Conservation (phyloP, 2,888 invertebrate genomes). For the Rhaphigaster nebulosa region DNA sequence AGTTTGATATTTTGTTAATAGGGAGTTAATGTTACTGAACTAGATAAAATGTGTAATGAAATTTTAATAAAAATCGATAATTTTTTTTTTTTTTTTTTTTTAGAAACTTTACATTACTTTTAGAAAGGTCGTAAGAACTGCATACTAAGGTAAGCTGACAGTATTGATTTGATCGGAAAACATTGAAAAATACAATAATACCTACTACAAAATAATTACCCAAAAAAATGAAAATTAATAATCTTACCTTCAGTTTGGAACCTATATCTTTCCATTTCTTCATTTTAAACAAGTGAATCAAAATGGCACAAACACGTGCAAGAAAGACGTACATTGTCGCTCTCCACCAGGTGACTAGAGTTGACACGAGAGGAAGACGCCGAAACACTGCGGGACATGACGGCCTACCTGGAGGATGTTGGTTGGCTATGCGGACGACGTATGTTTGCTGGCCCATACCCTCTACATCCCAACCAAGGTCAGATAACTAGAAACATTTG, state of each 20-base stretch:
- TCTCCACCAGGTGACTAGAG: not conserved
- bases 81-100: too few species aligned
- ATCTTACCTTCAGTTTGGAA: not conserved
- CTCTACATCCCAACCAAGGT: not conserved
- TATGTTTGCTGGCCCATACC: not conserved
- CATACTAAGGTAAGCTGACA: too few species aligned
- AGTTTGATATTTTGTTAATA: too few species aligned
- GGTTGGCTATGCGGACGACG: not conserved
- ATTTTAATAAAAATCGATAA: too few species aligned
- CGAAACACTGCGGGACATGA: not conserved
- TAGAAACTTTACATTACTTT: too few species aligned
- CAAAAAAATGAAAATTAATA: not conserved
- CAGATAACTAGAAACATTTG: not conserved
- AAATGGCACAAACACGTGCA: not conserved
- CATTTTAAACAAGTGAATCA: not conserved
- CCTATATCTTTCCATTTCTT: not conserved
- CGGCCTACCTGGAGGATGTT: not conserved
- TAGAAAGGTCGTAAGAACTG: too few species aligned
- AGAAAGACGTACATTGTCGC: not conserved
- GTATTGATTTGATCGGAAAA: too few species aligned
- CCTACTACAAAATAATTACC: too few species aligned
- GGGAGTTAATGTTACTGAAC: too few species aligned
- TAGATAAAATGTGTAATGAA: too few species aligned
- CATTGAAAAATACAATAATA: too few species aligned
- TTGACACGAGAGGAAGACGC: not conserved